phyloP scores from a whole-genome alignment of 2,797 vertebrate species.

The Manis javanica region DNA sequence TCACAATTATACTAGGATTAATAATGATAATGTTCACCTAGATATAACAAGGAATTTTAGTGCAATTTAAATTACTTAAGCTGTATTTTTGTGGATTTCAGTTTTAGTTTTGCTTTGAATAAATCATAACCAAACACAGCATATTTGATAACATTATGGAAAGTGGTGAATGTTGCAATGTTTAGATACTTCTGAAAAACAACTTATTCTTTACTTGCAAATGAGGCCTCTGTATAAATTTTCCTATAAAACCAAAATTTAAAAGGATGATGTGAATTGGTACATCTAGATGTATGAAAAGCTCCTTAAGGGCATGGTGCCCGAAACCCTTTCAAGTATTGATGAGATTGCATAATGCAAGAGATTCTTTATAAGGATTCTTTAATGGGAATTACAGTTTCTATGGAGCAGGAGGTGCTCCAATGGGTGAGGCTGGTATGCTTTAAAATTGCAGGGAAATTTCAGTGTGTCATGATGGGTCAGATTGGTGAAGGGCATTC shows the following conservation, averaged over 20 bases:
- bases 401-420: background rate
- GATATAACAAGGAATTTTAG: conserved; percentile 37
- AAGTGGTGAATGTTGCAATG: background rate
- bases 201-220: background rate
- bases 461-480: background rate
- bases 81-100: conserved; percentile 42
- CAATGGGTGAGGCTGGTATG: background rate
- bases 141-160: background rate
- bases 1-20: conserved; percentile 40
- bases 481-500: background rate
- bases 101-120: background rate
- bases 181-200: background rate
- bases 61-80: background rate
- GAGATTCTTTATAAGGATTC: background rate
- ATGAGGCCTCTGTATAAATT: background rate
- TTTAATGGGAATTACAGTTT: background rate
- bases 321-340: background rate
- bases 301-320: background rate
- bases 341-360: background rate
- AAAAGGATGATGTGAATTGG: background rate
- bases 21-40: conserved; percentile 50
- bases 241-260: conserved; percentile 44
- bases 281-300: background rate
- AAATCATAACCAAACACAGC: background rate
- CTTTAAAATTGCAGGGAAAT: background rate